A percentile compares a stretch with the other conserved stretches of the same genome.
phyloP scores from a whole-genome alignment of 2,888 invertebrate species.

The Sesia apiformis region DNA sequence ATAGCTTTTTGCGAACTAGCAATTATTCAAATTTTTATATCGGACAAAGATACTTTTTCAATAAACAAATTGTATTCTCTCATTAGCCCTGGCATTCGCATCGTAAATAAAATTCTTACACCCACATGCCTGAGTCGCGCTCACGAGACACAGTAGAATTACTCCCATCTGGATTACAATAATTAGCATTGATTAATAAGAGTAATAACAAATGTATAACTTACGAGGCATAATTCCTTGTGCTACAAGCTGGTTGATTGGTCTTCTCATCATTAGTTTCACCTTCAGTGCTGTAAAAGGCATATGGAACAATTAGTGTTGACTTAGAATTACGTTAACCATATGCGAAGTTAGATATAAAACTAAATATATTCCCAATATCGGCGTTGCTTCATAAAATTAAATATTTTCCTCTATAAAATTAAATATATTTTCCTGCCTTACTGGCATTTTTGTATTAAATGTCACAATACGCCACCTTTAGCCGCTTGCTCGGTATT shows the following conservation, averaged over 20 bases:
- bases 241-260: constrained; percentile 95
- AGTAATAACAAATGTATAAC: constrained; percentile 50
- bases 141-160: neutral
- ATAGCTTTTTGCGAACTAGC: too few species aligned
- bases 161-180: neutral
- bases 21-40: too few species aligned
- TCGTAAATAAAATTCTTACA: constrained; percentile 55
- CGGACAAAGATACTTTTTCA: constrained; percentile 8
- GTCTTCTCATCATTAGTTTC: constrained; percentile 95
- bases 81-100: constrained; percentile 29
- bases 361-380: neutral
- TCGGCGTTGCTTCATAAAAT: neutral
- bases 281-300: constrained; percentile 92
- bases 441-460: neutral
- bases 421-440: neutral
- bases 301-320: neutral
- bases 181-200: neutral
- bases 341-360: neutral
- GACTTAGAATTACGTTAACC: neutral
- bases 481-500: neutral
- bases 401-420: neutral
- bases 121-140: constrained; percentile 29
- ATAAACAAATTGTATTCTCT: constrained; percentile 33
- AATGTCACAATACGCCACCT: neutral
- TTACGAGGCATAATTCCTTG: constrained; percentile 99